Evolutionary conservation across 92 coral and sea anemone genomes (phyloP).

Genomic region (Bergia puertoricense): DNA sequence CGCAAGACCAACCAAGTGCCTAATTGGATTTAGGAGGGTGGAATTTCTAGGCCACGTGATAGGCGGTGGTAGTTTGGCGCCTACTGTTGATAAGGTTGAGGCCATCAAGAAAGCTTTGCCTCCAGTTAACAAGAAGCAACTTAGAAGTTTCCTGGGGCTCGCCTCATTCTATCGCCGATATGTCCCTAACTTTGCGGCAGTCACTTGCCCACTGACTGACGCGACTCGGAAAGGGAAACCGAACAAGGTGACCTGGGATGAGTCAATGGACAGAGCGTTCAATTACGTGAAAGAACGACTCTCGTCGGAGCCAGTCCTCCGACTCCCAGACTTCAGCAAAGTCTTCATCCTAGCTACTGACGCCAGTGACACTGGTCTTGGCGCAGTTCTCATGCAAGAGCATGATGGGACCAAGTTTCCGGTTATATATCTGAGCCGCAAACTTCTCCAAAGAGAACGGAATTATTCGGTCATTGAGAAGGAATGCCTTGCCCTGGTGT

Average conservation of each 20-base stretch:
- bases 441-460: not conserved
- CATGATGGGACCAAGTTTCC: not conserved
- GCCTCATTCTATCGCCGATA: not conserved
- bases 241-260: not conserved
- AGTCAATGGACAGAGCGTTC: not conserved
- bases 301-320: not conserved
- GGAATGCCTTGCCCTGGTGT: not conserved
- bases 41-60: not conserved
- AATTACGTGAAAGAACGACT: not conserved
- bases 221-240: not conserved
- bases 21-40: not conserved
- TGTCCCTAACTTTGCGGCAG: not conserved
- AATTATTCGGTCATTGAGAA: not conserved
- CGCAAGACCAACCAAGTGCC: not conserved
- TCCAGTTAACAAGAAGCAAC: not conserved
- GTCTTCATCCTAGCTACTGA: not conserved
- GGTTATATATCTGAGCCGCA: not conserved
- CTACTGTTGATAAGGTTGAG: not conserved
- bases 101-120: not conserved
- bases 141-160: not conserved
- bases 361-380: too few relatives aligned
- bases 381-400: too few relatives aligned
- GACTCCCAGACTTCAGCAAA: not conserved
- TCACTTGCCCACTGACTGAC: not conserved
- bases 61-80: not conserved